These are phyloP conservation scores for Proales similis DNA, from an alignment of 1,140 invertebrate species.

Conservation along the genomic window DNA sequence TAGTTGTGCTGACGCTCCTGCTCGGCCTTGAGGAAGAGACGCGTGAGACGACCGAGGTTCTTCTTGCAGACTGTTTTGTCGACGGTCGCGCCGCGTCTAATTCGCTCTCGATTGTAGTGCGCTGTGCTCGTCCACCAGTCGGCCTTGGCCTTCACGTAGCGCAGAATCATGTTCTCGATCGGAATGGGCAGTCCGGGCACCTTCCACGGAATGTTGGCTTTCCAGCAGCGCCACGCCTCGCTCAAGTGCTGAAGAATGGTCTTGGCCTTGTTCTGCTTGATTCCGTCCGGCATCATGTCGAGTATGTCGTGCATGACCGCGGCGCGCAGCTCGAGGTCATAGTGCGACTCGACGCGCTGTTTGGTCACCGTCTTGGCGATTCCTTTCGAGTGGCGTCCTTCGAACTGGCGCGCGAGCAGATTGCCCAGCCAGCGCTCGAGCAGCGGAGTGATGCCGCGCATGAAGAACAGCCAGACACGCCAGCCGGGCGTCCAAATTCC, in stretches of 20 bases:
- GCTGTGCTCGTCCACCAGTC: constrained; percentile 99
- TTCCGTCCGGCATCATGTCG: constrained; percentile 99
- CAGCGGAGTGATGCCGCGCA: constrained; percentile 94
- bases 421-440: constrained; percentile 97
- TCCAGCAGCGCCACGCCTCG: constrained; percentile 99
- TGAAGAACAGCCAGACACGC: constrained; percentile 99
- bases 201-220: constrained; percentile 99
- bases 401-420: constrained; percentile 91
- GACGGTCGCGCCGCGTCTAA: constrained; percentile 57
- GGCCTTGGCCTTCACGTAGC: constrained; percentile 99
- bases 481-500: constrained; percentile 98
- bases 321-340: constrained; percentile 91
- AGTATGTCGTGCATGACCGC: constrained; percentile 99
- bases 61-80: constrained; percentile 99
- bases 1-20: constrained; percentile 99
- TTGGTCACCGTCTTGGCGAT: constrained; percentile 99
- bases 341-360: constrained; percentile 97
- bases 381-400: constrained; percentile 94
- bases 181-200: constrained; percentile 95
- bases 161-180: constrained; percentile 98
- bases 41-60: constrained; percentile 88
- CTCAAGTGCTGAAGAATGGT: constrained; percentile 97
- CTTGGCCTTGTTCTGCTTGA: constrained; percentile 97
- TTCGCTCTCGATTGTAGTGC: constrained; percentile 94
- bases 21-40: constrained; percentile 94